Conservation (phyloP, 2,113 vertebrate species). For the Scopus umbretta region DNA sequence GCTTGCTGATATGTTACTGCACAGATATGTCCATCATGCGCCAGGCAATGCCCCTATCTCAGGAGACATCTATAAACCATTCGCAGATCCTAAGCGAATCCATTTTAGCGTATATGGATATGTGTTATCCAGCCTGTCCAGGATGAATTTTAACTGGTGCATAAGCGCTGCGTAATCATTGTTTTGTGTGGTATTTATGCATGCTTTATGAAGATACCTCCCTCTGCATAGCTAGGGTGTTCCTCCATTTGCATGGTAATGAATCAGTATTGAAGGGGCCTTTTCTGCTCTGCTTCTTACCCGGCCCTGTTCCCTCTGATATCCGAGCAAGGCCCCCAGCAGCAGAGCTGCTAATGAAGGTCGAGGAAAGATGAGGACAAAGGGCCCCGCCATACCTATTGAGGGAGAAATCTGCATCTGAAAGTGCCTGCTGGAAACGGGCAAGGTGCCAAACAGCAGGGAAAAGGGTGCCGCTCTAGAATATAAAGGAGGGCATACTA, state of each 20-base stretch:
- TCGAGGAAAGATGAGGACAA: background rate
- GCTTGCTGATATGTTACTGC: background rate
- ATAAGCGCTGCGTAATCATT: background rate
- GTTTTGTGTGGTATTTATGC: background rate
- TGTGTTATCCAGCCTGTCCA: slow-evolving; percentile 1
- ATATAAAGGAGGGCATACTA: background rate
- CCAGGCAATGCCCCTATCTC: background rate
- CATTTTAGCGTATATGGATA: background rate
- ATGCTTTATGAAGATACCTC: background rate
- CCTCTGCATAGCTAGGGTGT: background rate
- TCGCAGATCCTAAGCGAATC: background rate
- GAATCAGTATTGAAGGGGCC: background rate
- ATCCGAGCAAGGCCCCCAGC: background rate
- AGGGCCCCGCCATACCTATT: background rate
- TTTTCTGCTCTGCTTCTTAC: background rate
- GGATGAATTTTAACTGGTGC: slow-evolving; percentile 4
- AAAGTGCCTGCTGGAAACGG: slow-evolving; percentile 27
- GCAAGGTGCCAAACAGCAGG: background rate
- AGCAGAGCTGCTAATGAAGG: background rate
- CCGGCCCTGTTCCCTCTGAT: background rate
- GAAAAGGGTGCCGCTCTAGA: background rate
- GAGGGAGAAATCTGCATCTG: slow-evolving; percentile 45
- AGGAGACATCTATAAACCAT: background rate
- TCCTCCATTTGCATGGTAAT: background rate
- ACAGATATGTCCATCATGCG: background rate